Conservation (phyloP, 2,113 vertebrate genomes). For the Castor canadensis region DNA sequence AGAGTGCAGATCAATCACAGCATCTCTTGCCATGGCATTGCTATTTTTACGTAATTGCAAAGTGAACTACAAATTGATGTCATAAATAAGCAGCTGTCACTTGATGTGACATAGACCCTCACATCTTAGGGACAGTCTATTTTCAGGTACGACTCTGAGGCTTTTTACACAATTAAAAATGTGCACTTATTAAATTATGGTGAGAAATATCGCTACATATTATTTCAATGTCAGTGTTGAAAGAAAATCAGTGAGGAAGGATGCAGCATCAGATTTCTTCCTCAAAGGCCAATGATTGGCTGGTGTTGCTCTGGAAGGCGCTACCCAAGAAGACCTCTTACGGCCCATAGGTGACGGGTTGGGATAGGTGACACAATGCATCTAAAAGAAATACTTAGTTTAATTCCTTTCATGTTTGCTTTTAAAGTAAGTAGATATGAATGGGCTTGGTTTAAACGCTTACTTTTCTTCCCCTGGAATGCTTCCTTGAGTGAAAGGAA, state of each 20-base stretch:
- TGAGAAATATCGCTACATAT: not conserved
- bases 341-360: not conserved
- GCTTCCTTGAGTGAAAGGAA: not conserved
- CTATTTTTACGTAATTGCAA: conserved; percentile 86
- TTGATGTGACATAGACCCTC: conserved; percentile 74
- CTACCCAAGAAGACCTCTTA: not conserved
- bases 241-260: not conserved
- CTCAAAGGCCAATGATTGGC: not conserved
- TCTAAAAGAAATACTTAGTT: not conserved
- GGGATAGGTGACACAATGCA: no score
- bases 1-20: conserved; percentile 79
- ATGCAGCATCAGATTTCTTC: not conserved
- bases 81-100: conserved; percentile 83
- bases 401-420: not conserved
- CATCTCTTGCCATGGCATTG: conserved; percentile 82
- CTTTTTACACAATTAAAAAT: conserved; percentile 79
- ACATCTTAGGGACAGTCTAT: conserved; percentile 67
- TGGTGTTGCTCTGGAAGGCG: not conserved
- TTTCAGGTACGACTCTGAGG: conserved; percentile 64
- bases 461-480: not conserved
- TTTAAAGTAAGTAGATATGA: not conserved
- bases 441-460: not conserved
- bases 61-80: conserved; percentile 87
- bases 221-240: not conserved
- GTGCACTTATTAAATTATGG: conserved; percentile 65